phyloP scores from a whole-genome alignment of 2,113 vertebrate genomes.

The Menidia beryllina region DNA sequence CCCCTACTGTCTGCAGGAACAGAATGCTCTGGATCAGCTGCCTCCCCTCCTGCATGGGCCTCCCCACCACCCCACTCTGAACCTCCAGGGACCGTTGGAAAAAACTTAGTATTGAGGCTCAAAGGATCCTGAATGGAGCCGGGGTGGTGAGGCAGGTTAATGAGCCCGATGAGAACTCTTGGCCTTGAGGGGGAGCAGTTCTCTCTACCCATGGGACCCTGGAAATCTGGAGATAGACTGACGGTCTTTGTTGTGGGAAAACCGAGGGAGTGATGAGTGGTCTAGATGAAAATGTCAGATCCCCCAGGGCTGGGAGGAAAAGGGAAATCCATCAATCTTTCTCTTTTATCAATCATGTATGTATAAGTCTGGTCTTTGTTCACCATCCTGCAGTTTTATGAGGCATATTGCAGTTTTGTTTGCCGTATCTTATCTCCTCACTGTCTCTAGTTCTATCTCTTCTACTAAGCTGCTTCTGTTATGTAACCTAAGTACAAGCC shows the following conservation, averaged over 20 bases:
- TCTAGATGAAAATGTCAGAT: conserved; percentile 75
- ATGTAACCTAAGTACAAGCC: conserved; percentile 6
- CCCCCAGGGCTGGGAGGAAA: conserved; percentile 56
- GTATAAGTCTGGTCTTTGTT: conserved; percentile 57
- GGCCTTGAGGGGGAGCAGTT: conserved; percentile 55
- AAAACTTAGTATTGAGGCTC: conserved; percentile 31
- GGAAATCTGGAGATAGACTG: conserved; percentile 63
- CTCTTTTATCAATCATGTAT: conserved; percentile 67
- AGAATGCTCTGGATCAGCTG: conserved; percentile 30
- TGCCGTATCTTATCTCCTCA: conserved; percentile 7
- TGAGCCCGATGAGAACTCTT: conserved; percentile 57
- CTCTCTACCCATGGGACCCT: conserved; percentile 35
- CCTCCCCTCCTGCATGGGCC: conserved; percentile 29
- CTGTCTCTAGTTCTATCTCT: neutral
- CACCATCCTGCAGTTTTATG: neutral
- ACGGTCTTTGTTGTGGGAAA: conserved; percentile 71
- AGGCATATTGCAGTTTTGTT: conserved; percentile 25
- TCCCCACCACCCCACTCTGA: conserved; percentile 21
- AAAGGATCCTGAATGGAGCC: conserved; percentile 41
- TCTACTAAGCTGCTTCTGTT: neutral
- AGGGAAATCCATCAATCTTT: conserved; percentile 65
- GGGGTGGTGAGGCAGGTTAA: conserved; percentile 64
- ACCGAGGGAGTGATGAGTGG: conserved; percentile 57
- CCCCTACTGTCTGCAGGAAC: conserved; percentile 39
- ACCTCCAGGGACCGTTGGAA: conserved; percentile 34